Conservation (phyloP, 2,113 vertebrate species). For the Empidonax traillii region DNA sequence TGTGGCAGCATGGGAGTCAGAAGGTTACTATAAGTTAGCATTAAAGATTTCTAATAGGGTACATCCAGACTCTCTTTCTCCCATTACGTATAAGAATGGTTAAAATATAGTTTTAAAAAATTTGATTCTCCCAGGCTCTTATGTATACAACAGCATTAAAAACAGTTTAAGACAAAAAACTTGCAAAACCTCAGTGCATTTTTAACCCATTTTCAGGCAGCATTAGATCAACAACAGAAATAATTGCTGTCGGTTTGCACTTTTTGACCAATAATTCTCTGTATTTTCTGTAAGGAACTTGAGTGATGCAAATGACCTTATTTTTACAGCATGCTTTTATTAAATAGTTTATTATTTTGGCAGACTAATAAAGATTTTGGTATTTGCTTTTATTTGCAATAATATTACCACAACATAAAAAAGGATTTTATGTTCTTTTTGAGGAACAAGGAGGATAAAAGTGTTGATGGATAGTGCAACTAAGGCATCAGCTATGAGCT, state of each 20-base stretch:
- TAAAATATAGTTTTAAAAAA: slow-evolving; percentile 44
- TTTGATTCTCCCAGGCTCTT: neutral
- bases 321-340: slow-evolving; percentile 93
- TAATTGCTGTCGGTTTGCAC: slow-evolving; percentile 78
- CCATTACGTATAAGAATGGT: neutral
- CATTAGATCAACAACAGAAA: slow-evolving; percentile 71
- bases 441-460: slow-evolving; percentile 92
- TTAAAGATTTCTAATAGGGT: slow-evolving; percentile 46
- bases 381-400: slow-evolving; percentile 93
- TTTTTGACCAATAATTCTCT: slow-evolving; percentile 83
- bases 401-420: slow-evolving; percentile 91
- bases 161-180: slow-evolving; percentile 67
- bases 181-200: slow-evolving; percentile 61
- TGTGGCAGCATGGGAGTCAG: slow-evolving; percentile 39
- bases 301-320: slow-evolving; percentile 90
- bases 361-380: slow-evolving; percentile 93
- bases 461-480: slow-evolving; percentile 93
- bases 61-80: neutral
- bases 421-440: slow-evolving; percentile 93
- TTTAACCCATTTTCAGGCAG: slow-evolving; percentile 63
- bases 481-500: slow-evolving; percentile 93
- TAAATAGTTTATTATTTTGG: slow-evolving; percentile 91
- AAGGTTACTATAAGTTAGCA: slow-evolving; percentile 50
- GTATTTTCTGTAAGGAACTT: slow-evolving; percentile 79
- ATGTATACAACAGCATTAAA: slow-evolving; percentile 45